Evolutionary conservation across 2,797 vertebrate species (phyloP), one percentile per base, ranked within the genome.

Genomic region (Anomalospiza imberbis): DNA sequence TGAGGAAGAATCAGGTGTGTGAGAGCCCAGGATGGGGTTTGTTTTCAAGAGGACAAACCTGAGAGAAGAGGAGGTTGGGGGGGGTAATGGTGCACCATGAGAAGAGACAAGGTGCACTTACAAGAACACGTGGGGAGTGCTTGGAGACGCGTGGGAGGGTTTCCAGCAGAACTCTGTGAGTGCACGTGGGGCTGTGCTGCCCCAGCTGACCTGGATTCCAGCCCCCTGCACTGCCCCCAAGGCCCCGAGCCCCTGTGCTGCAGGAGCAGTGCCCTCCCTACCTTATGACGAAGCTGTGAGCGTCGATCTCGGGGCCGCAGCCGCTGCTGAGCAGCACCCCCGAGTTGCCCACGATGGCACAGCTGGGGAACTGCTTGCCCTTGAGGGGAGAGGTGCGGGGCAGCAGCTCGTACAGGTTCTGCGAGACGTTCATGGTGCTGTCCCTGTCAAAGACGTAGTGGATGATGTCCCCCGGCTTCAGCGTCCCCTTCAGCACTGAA

Each of bases 401-500:
- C 76, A 99, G 95, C 26, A 99, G 98, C 78, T 98, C 98, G 3
- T 99, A 99, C 78, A 99, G 98, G 97, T 99, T 99, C 92, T 99
- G 98, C 0, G 99, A 99, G 85, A 99, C 98, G 24, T 99, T 99
- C 96, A 99, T 99, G 51, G 99, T 99, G 98, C 99, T 99, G 96
- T 99, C 99, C 79, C 99, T 98, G 97, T 99, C 99, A 77, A 99
- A 99, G 60, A 99, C 98, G 3, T 99, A 99, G 96, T 99, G 99
- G 96, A 99, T 98, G 72, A 99, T 96, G 74, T 99, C 99, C 38
- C 99, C 99, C 0, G 98, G 99, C 95, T 99, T 99, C 97, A 99
- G 98, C 0, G 98, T 99, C 82, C 99, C 99, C 97, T 99, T 99
- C 67, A 99, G 98, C 91, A 99, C 99, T 0, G 99, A 99, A 81